These are phyloP conservation scores for Catostomus latipinnis DNA, from an alignment of 2,797 vertebrate species.

Conservation along the genomic window DNA sequence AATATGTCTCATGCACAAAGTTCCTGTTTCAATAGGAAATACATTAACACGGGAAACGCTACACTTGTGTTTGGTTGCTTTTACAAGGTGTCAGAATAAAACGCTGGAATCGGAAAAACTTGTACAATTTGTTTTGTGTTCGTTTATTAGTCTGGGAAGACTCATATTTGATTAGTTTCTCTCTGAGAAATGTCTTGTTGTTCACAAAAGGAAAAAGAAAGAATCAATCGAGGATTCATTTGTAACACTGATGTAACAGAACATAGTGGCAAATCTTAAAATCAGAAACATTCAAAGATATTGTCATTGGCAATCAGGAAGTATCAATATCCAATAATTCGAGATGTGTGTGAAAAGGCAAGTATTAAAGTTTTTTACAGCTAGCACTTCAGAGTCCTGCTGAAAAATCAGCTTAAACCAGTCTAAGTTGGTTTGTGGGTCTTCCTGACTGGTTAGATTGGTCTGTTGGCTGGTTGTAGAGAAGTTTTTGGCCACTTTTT, in stretches of 20 bases:
- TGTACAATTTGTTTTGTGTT: not conserved
- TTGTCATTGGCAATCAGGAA: constrained; percentile 52
- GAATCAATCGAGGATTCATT: constrained; percentile 12
- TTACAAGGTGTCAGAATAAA: no score
- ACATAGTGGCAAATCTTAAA: constrained; percentile 27
- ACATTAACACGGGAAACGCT: no score
- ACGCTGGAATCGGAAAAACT: not conserved
- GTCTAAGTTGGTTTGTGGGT: no score
- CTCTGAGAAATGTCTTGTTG: constrained; percentile 26
- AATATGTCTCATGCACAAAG: no score
- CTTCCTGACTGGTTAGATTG: no score
- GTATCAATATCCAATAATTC: not conserved
- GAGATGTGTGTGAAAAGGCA: not conserved
- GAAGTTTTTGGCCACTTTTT: no score
- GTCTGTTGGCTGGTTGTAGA: no score
- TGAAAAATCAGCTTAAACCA: not conserved
- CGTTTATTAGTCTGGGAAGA: not conserved
- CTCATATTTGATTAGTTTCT: not conserved
- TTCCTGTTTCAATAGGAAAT: no score
- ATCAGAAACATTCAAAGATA: constrained; percentile 58
- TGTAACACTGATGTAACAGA: not conserved
- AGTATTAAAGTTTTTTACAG: no score
- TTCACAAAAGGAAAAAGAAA: constrained; percentile 19
- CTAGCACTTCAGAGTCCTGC: not conserved
- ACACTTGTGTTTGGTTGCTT: no score